Base-by-base conservation (phyloP, 2,888 invertebrate genomes). In the Merodon equestris region DNA sequence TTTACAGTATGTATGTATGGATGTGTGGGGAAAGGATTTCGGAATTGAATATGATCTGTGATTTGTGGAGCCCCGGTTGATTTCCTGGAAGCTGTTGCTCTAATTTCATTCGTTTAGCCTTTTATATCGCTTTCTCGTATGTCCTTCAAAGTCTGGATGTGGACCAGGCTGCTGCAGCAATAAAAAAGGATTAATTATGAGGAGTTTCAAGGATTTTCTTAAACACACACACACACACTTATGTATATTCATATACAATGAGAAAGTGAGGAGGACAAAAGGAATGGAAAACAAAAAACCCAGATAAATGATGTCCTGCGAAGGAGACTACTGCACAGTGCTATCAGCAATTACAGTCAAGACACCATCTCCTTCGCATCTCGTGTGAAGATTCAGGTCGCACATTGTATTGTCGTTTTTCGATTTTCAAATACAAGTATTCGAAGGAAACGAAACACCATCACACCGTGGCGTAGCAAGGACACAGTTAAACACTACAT, bases 31-130 rank as follows among this genome's bases (percentile, higher is more conserved):
- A 42, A 57, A 47, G 7, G 17, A 42, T 44, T 53, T 12, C 44
- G 9, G 40, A 27, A 27, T 27, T 27, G 27, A 27, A 27, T 27
- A 27, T 27, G 27, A 27, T 27, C 27, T 27, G 27, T 27, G 27
- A 27, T 27, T 27, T 27, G 27, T 7, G n/a, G n/a, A 27, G 27
- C 9, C 36, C 36, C 36, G 12, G 14, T 48, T 61, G 47, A 56
- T 66, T 56, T 48, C 40, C 67, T 67, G 50, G 48, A 48, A 68
- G n/a, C 70, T 70, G 75, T 75, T 63, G 75, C 75, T 68, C 63
- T 51, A 19, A 50, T 54, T 63, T 45, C 10, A 34, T 9, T 27
- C 27, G 7, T 27, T 27, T 2, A 27, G 27, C 27, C 27, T 27
- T 27, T 27, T 27, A 27, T 27, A 27, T 27, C 27, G 7, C 9